Conservation (phyloP, 2,113 vertebrate genomes). For the Hoplias malabaricus region DNA sequence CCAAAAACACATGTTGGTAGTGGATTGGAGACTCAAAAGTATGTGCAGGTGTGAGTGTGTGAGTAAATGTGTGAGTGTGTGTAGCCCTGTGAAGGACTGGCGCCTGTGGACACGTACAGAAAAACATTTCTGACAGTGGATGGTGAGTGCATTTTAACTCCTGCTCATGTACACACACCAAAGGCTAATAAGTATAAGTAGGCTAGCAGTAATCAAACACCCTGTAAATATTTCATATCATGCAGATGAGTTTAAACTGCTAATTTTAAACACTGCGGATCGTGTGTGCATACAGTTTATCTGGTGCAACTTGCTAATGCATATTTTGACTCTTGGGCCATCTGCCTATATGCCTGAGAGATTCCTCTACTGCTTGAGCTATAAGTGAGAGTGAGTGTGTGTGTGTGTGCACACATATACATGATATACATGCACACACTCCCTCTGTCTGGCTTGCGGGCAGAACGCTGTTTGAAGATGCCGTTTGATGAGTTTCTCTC, state of each 20-base stretch:
- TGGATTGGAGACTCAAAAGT: no score
- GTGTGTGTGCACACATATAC: background rate
- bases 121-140: background rate
- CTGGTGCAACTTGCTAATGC: background rate
- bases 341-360: background rate
- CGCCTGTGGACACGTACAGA: background rate
- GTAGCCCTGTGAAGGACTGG: no score
- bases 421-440: background rate
- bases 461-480: conserved; percentile 49
- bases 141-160: background rate
- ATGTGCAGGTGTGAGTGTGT: no score
- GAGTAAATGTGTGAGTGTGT: no score
- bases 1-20: no score
- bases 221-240: background rate
- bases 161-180: background rate
- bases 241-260: background rate
- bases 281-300: background rate
- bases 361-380: background rate
- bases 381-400: background rate
- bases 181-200: background rate
- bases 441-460: conserved; percentile 22
- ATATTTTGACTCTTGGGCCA: background rate
- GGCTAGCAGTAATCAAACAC: background rate
- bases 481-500: conserved; percentile 58
- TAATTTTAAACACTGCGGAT: background rate